Conservation (phyloP, 2,113 vertebrate species). For the Varanus salvator region DNA sequence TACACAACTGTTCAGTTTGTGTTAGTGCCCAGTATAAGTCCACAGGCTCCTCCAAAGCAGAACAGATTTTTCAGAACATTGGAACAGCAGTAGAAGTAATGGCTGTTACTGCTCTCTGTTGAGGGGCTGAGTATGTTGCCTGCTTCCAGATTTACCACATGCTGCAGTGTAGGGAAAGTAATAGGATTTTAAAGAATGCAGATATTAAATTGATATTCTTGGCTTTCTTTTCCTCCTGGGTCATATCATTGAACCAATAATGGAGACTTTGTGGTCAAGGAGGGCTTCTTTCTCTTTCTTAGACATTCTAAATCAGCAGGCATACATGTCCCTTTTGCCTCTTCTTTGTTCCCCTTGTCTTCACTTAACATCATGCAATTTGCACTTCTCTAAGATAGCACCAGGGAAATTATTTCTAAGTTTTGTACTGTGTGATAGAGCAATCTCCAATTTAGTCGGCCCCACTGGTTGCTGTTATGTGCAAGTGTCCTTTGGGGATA, state of each 20-base stretch:
- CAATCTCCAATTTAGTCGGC: not conserved
- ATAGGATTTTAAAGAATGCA: not conserved
- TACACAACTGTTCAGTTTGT: not conserved
- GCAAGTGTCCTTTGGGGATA: not conserved
- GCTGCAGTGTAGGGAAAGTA: not conserved
- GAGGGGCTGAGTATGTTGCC: not conserved
- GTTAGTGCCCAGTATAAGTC: not conserved
- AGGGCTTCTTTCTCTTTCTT: conserved; percentile 35
- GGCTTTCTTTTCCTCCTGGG: not conserved
- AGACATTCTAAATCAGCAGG: not conserved
- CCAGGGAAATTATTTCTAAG: not conserved
- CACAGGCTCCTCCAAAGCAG: not conserved
- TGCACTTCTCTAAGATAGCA: not conserved
- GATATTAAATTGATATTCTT: not conserved
- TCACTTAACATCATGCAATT: conserved; percentile 7
- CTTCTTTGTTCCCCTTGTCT: not conserved
- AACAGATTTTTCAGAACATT: not conserved
- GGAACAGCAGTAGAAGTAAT: not conserved
- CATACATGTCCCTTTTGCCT: not conserved
- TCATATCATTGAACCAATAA: not conserved
- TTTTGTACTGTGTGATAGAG: not conserved
- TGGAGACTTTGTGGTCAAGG: not conserved
- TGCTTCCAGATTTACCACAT: not conserved
- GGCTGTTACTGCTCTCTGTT: not conserved
- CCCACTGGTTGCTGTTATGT: not conserved